Percentiles rank a stretch among this genome's conserved stretches.
Conservation (phyloP, 1,140 invertebrate species). For the Apis laboriosa region DNA sequence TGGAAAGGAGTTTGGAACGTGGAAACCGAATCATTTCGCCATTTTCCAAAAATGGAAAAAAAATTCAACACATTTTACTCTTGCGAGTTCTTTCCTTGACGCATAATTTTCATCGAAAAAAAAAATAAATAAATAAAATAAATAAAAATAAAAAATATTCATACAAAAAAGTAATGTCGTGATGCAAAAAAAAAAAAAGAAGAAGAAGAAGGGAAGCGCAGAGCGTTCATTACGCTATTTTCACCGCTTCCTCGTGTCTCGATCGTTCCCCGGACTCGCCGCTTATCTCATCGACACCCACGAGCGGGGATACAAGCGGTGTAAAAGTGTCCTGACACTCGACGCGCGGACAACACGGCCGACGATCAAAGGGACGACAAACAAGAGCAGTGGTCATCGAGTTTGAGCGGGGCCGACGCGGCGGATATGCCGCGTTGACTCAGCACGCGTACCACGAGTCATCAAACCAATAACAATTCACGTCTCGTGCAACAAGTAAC, state of each 20-base stretch:
- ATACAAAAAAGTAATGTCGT: no score
- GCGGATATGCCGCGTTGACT: slow-evolving; percentile 33
- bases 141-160: no score
- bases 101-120: no score
- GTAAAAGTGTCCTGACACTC: slow-evolving; percentile 37
- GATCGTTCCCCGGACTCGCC: slow-evolving; percentile 4
- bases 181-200: no score
- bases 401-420: slow-evolving; percentile 19
- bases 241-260: slow-evolving; percentile 6
- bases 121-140: no score
- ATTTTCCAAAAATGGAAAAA: neutral
- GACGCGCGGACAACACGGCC: slow-evolving; percentile 13
- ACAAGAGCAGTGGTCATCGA: slow-evolving; percentile 40
- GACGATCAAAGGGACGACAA: slow-evolving; percentile 46
- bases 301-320: slow-evolving; percentile 11
- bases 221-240: neutral
- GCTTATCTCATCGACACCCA: slow-evolving; percentile 34
- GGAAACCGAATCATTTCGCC: neutral
- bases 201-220: no score
- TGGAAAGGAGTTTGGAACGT: neutral
- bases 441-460: slow-evolving; percentile 27
- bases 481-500: slow-evolving; percentile 34
- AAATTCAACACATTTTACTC: no score
- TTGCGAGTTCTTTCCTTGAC: no score
- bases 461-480: slow-evolving; percentile 37